phyloP scores from a whole-genome alignment of 1,140 invertebrate genomes.

The Coelopa frigida region DNA sequence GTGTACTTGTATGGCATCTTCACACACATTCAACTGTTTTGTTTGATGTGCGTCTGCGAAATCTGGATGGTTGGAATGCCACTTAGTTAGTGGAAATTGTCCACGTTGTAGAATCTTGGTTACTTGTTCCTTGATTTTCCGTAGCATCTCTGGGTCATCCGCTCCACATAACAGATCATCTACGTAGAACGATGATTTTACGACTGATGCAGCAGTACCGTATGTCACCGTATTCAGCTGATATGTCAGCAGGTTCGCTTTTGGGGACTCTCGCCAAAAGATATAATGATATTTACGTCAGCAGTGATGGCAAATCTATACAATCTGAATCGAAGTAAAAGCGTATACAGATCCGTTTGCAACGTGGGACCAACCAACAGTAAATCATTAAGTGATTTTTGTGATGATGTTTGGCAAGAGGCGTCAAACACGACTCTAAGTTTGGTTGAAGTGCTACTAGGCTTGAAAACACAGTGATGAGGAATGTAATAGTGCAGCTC shows the following conservation, averaged over 20 bases:
- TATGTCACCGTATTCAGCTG: constrained; percentile 12
- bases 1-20: too few relatives aligned
- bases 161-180: constrained; percentile 6
- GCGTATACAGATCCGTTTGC: constrained; percentile 42
- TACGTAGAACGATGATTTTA: constrained; percentile 6
- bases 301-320: constrained; percentile 30
- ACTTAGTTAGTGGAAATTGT: too few relatives aligned
- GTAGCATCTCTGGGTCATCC: too few relatives aligned
- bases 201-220: constrained; percentile 2
- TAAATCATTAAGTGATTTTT: constrained; percentile 38
- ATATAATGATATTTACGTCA: constrained; percentile 44
- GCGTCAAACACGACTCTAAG: constrained; percentile 32
- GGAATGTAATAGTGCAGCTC: constrained; percentile 22
- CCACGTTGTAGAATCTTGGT: too few relatives aligned
- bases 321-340: constrained; percentile 40
- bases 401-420: constrained; percentile 10
- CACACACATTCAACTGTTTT: too few relatives aligned
- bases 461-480: constrained; percentile 27
- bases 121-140: too few relatives aligned
- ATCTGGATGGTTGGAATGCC: too few relatives aligned
- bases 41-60: too few relatives aligned
- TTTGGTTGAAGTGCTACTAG: constrained; percentile 21
- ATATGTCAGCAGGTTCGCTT: constrained; percentile 20
- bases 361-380: constrained; percentile 38
- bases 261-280: constrained; percentile 34